Conservation (phyloP, 2,888 invertebrate species). For the Diarsia mendica region DNA sequence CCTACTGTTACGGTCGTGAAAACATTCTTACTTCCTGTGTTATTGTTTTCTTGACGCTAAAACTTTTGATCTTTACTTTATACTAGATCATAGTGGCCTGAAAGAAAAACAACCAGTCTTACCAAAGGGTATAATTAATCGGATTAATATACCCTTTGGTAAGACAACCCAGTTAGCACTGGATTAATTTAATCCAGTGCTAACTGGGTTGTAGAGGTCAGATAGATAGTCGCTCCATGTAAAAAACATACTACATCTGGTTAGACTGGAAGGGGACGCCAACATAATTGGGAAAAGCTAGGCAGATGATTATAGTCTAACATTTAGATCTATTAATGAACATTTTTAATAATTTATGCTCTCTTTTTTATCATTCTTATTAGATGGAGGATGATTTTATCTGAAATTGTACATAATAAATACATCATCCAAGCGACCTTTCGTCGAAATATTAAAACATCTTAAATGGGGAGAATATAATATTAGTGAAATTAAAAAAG, state of each 20-base stretch:
- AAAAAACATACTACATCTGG: too few relatives aligned
- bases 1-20: conserved; percentile 26
- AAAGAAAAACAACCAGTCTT: too few relatives aligned
- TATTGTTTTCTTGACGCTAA: conserved; percentile 10
- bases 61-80: neutral
- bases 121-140: too few relatives aligned
- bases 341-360: neutral
- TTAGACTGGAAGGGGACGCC: too few relatives aligned
- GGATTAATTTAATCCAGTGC: too few relatives aligned
- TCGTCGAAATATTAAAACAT: conserved; percentile 62
- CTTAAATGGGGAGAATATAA: conserved; percentile 76
- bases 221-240: too few relatives aligned
- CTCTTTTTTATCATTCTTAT: neutral
- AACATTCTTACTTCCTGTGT: conserved; percentile 26
- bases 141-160: too few relatives aligned
- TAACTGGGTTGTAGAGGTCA: too few relatives aligned
- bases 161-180: too few relatives aligned
- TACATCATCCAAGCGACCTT: conserved; percentile 50
- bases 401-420: conserved; percentile 46
- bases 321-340: neutral
- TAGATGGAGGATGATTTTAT: conserved; percentile 39
- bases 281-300: too few relatives aligned
- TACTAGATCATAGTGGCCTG: neutral
- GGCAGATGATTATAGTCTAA: neutral
- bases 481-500: conserved; percentile 89